These are phyloP conservation scores for Protaetia brevitarsis DNA, from an alignment of 1,140 invertebrate genomes.

Conservation along the genomic window DNA sequence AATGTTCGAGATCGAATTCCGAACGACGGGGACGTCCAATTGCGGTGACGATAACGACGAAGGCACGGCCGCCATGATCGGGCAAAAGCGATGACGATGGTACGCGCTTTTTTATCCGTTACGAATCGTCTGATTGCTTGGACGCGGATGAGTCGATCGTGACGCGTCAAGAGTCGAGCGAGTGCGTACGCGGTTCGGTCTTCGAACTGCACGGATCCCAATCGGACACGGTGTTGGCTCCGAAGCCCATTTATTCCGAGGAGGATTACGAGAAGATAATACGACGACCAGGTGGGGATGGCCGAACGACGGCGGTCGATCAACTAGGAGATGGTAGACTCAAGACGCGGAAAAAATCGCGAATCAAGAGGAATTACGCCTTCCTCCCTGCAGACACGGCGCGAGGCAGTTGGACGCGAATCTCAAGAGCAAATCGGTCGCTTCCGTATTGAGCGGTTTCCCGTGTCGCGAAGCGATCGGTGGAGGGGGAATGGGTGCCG, in stretches of 20 bases:
- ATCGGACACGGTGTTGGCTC: neutral
- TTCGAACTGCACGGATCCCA: neutral
- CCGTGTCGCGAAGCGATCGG: neutral
- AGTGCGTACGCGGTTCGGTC: neutral
- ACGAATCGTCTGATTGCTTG: neutral
- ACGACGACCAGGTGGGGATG: no score
- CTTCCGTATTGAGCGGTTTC: neutral
- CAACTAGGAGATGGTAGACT: no score
- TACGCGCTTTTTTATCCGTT: neutral
- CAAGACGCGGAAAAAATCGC: no score
- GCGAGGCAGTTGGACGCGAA: neutral
- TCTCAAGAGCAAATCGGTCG: neutral
- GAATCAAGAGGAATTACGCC: no score
- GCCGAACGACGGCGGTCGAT: no score
- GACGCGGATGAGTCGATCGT: neutral
- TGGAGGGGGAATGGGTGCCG: neutral
- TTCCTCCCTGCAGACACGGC: no score
- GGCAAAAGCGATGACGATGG: neutral
- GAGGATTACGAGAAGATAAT: slow-evolving; percentile 16
- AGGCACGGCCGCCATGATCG: neutral
- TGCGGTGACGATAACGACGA: neutral
- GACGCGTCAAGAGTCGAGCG: neutral
- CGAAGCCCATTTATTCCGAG: slow-evolving; percentile 17
- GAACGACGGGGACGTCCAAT: neutral
- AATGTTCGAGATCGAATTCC: slow-evolving; percentile 6